A percentile compares a stretch with the other conserved stretches of the same genome.
phyloP scores from a whole-genome alignment of 2,888 invertebrate species.

The Drosophila dives region DNA sequence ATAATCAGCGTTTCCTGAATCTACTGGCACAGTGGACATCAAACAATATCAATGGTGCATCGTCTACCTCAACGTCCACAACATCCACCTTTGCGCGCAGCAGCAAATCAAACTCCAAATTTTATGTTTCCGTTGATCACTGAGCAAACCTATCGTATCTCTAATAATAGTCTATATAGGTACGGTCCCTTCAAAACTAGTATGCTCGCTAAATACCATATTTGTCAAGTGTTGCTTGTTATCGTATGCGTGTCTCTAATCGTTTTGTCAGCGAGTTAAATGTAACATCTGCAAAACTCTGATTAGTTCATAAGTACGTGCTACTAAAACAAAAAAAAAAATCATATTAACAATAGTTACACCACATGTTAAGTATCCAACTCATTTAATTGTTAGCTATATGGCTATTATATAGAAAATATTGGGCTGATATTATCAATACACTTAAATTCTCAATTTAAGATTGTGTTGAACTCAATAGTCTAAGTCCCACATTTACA shows the following conservation, averaged over 20 bases:
- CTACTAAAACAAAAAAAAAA: slow-evolving; percentile 2
- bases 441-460: neutral
- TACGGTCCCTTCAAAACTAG: slow-evolving; percentile 24
- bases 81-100: slow-evolving; percentile 80
- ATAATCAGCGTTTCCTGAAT: slow-evolving; percentile 81
- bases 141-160: slow-evolving; percentile 36
- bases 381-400: neutral
- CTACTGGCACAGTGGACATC: slow-evolving; percentile 83
- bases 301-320: slow-evolving; percentile 16
- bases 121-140: slow-evolving; percentile 84
- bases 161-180: slow-evolving; percentile 30
- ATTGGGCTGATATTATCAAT: neutral
- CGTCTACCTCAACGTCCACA: slow-evolving; percentile 71
- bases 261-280: slow-evolving; percentile 6
- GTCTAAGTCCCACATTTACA: neutral
- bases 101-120: slow-evolving; percentile 84
- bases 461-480: neutral
- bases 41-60: slow-evolving; percentile 73
- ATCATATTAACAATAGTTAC: neutral
- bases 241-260: slow-evolving; percentile 20
- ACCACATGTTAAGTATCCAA: neutral
- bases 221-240: slow-evolving; percentile 25
- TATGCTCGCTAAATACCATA: slow-evolving; percentile 28
- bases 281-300: slow-evolving; percentile 12
- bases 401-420: neutral